Percentiles rank a stretch among this genome's conserved stretches.
phyloP scores from a whole-genome alignment of 2,888 invertebrate species.

The Epiblema foenella region DNA sequence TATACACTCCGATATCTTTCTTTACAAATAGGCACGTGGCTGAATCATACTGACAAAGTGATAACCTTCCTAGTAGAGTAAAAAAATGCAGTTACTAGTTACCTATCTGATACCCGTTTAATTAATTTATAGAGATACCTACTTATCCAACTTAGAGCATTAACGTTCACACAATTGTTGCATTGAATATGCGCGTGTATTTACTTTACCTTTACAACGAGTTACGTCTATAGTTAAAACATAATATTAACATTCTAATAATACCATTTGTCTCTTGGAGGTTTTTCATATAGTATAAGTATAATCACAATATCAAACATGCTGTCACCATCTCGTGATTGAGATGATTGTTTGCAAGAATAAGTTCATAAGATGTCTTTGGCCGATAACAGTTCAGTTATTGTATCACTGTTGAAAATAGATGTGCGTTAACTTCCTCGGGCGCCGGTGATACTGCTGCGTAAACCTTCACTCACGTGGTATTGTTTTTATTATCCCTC shows the following conservation, averaged over 20 bases:
- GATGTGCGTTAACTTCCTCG: constrained; percentile 68
- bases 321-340: constrained; percentile 21
- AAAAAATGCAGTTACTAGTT: no score
- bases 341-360: constrained; percentile 27
- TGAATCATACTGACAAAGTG: no score
- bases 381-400: constrained; percentile 74
- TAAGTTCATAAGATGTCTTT: constrained; percentile 61
- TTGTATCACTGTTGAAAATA: constrained; percentile 75
- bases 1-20: no score
- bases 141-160: no score
- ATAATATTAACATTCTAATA: constrained; percentile 19
- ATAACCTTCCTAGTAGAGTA: no score
- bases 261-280: constrained; percentile 3
- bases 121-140: no score
- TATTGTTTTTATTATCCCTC: constrained; percentile 80
- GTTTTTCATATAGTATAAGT: constrained; percentile 6
- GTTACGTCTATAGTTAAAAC: constrained; percentile 14
- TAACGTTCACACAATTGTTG: background rate
- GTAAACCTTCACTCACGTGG: constrained; percentile 72
- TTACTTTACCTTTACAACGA: constrained; percentile 3
- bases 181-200: background rate
- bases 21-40: no score
- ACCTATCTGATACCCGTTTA: no score
- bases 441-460: constrained; percentile 59
- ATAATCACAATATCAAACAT: constrained; percentile 23